Evolutionary conservation across 2,797 vertebrate species (phyloP), one percentile per base, ranked within the genome.

Genomic region (Neostethus bicornis): DNA sequence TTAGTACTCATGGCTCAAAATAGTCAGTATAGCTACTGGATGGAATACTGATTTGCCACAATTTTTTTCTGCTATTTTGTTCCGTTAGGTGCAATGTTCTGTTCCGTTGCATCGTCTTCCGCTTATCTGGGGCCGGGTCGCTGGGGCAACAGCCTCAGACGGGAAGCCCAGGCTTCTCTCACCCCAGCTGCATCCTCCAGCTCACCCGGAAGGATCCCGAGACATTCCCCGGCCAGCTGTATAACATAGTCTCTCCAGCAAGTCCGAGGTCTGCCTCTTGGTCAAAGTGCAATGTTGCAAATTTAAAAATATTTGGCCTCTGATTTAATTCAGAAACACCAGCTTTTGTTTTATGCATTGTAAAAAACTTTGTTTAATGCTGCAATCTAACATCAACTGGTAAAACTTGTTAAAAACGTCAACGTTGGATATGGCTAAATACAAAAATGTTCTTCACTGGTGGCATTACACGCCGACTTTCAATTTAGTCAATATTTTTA

Each of bases 11-110:
- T 10, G 47, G 62, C 67, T 86, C 38, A 20, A 78, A 84, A 70
- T 1, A 5, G 77, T 70, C 61, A 50, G 43, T 63, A 28, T 34
- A 54, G 66, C 49, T 74, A 79, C 75, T 50, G 53, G 4, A 3
- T 13, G 12, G 76, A 79, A 79, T 83, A 54, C 61, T 51, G 77
- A 85, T 75, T 55, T 17, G 34, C 67, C 49, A 55, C 29, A 44
- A 23, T 71, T 60, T 41, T 21, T 34, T 20, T 14, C 28, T 51
- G 32, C 61, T 28, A 28, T 34, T 54, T 32, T 55, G 26, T 41
- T 28, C 21, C 51, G n/a, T n/a, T n/a, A n/a, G n/a, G n/a, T n/a
- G n/a, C n/a, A n/a, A n/a, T n/a, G n/a, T n/a, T n/a, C n/a, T n/a
- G n/a, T n/a, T n/a, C n/a, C n/a, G n/a, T n/a, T n/a, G n/a, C n/a